Conservation (phyloP, 2,113 vertebrate species). For the Nettapus auritus region DNA sequence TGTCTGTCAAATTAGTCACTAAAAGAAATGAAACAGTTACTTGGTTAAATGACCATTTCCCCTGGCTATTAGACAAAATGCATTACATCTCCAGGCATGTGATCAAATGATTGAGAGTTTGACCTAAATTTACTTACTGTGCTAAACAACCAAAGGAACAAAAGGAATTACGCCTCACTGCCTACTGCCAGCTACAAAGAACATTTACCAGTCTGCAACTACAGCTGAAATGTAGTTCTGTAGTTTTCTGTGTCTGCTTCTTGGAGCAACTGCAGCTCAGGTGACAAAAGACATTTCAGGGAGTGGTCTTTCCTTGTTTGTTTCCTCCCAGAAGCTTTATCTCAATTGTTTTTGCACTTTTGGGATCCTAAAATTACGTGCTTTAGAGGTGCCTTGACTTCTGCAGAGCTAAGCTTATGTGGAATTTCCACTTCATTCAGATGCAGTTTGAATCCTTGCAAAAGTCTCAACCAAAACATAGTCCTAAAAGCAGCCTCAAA, state of each 20-base stretch:
- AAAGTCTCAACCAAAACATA: background rate
- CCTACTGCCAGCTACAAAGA: conserved; percentile 29
- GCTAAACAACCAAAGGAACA: conserved; percentile 23
- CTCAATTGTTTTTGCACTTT: background rate
- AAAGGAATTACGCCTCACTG: conserved; percentile 12
- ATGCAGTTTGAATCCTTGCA: conserved; percentile 23
- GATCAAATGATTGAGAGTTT: conserved; percentile 42
- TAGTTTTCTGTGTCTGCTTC: background rate
- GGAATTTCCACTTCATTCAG: conserved; percentile 20
- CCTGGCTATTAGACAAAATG: conserved; percentile 24
- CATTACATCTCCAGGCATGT: conserved; percentile 12
- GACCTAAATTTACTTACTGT: conserved; percentile 57
- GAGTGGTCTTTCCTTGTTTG: background rate
- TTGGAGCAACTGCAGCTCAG: background rate
- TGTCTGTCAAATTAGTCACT: conserved; percentile 12
- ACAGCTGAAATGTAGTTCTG: conserved; percentile 25
- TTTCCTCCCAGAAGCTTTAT: background rate
- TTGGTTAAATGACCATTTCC: conserved; percentile 26
- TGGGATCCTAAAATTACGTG: background rate
- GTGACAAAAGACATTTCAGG: conserved; percentile 29
- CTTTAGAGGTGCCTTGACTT: background rate
- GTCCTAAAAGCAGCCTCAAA: background rate
- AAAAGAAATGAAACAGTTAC: conserved; percentile 30
- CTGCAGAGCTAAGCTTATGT: background rate
- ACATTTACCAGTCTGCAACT: conserved; percentile 1